Evolutionary conservation across 2,797 vertebrate genomes (phyloP).

Genomic region (Coregonus sp.): DNA sequence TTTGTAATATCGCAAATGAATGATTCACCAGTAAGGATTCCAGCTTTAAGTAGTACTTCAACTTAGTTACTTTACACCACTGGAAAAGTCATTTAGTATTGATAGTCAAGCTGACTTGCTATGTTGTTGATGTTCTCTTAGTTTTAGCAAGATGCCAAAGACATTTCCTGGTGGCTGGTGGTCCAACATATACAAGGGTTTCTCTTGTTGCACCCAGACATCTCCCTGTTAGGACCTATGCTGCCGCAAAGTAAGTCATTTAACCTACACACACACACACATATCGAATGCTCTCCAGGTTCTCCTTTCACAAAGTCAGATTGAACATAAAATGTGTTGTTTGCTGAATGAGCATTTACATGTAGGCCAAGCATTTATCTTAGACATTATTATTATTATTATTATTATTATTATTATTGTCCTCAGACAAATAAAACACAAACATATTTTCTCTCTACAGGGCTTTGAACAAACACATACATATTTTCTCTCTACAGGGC

Average conservation of each 20-base stretch:
- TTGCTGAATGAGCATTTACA: too few relatives aligned
- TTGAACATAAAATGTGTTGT: too few relatives aligned
- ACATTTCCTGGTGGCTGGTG: conserved; percentile 48
- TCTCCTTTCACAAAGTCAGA: background rate
- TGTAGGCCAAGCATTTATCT: background rate
- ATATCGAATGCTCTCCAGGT: background rate
- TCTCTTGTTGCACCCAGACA: conserved; percentile 26
- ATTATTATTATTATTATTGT: too few relatives aligned
- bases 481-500: conserved; percentile 58
- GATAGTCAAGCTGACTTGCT: background rate
- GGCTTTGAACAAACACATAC: too few relatives aligned
- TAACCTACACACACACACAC: background rate
- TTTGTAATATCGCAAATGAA: too few relatives aligned
- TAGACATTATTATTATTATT: background rate
- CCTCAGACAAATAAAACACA: too few relatives aligned
- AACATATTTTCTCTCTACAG: too few relatives aligned
- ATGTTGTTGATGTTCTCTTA: conserved; percentile 19
- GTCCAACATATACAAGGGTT: conserved; percentile 12
- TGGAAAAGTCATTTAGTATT: too few relatives aligned
- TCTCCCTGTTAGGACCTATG: conserved; percentile 59
- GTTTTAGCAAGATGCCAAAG: conserved; percentile 67
- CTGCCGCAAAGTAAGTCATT: conserved; percentile 68
- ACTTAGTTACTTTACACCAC: too few relatives aligned
- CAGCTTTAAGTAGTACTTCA: too few relatives aligned
- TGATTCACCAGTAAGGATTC: too few relatives aligned